Percentiles rank a stretch among this genome's conserved stretches.
These are phyloP conservation scores for Arothron firmamentum DNA, from an alignment of 2,113 vertebrate genomes.

Conservation along the genomic window DNA sequence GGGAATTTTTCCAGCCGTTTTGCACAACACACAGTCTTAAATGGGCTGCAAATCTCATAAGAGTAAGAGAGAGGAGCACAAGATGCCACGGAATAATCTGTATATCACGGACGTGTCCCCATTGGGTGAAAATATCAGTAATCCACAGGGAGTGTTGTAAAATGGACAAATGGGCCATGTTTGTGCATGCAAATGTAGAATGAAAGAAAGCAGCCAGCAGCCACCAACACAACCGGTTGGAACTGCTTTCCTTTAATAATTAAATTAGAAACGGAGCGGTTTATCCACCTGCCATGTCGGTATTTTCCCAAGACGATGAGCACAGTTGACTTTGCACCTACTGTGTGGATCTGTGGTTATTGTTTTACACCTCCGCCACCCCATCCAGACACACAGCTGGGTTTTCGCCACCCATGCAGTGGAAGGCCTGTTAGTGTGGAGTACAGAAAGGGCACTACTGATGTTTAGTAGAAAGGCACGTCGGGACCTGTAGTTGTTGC, in stretches of 20 bases:
- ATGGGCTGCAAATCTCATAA: neutral
- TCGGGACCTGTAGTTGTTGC: neutral
- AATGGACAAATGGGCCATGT: conserved; percentile 17
- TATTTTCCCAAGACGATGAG: neutral
- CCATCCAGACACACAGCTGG: neutral
- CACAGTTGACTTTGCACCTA: conserved; percentile 5
- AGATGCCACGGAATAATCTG: neutral
- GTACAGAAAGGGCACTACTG: neutral
- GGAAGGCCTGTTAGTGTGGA: neutral
- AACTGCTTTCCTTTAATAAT: conserved; percentile 70
- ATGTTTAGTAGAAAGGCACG: neutral
- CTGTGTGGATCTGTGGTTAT: conserved; percentile 2
- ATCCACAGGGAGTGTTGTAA: neutral
- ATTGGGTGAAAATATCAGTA: too few species aligned
- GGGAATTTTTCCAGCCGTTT: neutral
- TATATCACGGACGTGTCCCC: neutral
- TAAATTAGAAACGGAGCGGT: conserved; percentile 50
- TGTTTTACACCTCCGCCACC: conserved; percentile 15
- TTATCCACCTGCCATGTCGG: neutral
- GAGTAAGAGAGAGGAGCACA: neutral
- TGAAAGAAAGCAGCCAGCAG: conserved; percentile 28
- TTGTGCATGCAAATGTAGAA: conserved; percentile 40
- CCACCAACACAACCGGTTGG: conserved; percentile 58
- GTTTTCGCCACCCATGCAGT: too few species aligned
- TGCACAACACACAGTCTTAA: neutral